phyloP scores from a whole-genome alignment of 2,888 invertebrate genomes.

The Brachyptera risi region DNA sequence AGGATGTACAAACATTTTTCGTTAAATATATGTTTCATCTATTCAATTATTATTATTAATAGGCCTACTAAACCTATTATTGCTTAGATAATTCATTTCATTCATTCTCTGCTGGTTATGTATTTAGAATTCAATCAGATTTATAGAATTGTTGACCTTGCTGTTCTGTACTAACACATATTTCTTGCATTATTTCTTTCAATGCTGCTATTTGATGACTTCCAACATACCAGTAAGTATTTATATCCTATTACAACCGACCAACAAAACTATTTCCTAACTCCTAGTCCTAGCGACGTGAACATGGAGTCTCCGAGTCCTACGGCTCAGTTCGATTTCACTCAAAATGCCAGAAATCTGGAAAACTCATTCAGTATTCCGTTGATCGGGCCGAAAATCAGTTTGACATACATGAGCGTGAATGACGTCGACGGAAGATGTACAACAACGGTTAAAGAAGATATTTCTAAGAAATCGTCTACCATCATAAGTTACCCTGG shows the following conservation, averaged over 20 bases:
- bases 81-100: no score
- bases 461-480: slow-evolving; percentile 29
- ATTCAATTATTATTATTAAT: no score
- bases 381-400: not conserved
- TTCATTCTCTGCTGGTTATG: no score
- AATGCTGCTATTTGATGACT: slow-evolving; percentile 17
- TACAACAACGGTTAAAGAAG: slow-evolving; percentile 28
- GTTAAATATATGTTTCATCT: no score
- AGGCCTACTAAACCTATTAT: no score
- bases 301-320: slow-evolving; percentile 52
- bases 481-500: slow-evolving; percentile 32
- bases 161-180: slow-evolving; percentile 23
- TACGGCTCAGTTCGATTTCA: slow-evolving; percentile 31
- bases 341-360: slow-evolving; percentile 15
- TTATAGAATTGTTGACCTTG: no score
- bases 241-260: slow-evolving; percentile 25
- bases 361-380: not conserved
- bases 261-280: slow-evolving; percentile 42
- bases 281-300: slow-evolving; percentile 53
- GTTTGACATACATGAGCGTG: not conserved
- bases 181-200: slow-evolving; percentile 10
- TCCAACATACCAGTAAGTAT: slow-evolving; percentile 31
- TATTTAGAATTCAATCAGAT: no score
- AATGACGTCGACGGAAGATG: slow-evolving; percentile 4
- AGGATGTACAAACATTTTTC: no score